Percentiles rank a stretch among this genome's conserved stretches.
Conservation (phyloP, 2,113 vertebrate genomes). For the Austrofundulus limnaeus region DNA sequence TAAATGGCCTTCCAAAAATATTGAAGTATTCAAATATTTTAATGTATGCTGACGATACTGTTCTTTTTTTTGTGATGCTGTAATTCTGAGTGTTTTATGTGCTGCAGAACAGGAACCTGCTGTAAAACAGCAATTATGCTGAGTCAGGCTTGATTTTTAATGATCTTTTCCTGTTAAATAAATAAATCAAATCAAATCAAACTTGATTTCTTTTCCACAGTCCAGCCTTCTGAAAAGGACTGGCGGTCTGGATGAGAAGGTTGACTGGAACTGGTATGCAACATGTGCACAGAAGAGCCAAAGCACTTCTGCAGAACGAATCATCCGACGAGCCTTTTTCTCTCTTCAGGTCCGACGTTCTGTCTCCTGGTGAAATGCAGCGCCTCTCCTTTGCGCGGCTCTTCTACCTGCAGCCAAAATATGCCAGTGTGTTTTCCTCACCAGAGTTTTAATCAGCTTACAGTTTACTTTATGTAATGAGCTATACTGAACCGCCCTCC, state of each 20-base stretch:
- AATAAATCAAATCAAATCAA: too few species aligned
- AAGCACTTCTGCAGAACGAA: too few species aligned
- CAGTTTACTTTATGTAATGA: neutral
- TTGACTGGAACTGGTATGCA: conserved; percentile 97
- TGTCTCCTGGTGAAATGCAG: conserved; percentile 98
- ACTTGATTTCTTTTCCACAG: conserved; percentile 67
- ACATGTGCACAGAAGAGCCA: neutral
- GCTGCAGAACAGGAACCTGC: too few species aligned
- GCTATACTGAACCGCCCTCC: neutral
- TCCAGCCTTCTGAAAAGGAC: conserved; percentile 84
- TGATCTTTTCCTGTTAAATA: too few species aligned
- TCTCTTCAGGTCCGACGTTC: conserved; percentile 87
- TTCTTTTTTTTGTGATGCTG: too few species aligned
- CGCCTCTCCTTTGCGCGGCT: conserved; percentile 92
- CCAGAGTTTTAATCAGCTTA: neutral
- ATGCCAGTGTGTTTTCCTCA: conserved; percentile 81
- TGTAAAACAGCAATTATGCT: too few species aligned
- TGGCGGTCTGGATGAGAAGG: conserved; percentile 87
- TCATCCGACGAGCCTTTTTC: neutral
- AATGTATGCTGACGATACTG: too few species aligned
- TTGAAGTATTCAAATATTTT: too few species aligned
- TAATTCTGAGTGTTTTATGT: too few species aligned
- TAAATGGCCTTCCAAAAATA: too few species aligned
- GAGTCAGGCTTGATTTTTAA: too few species aligned
- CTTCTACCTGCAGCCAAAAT: conserved; percentile 96